These are phyloP conservation scores for Chaetops frenatus DNA, from an alignment of 2,113 vertebrate genomes.

Conservation along the genomic window DNA sequence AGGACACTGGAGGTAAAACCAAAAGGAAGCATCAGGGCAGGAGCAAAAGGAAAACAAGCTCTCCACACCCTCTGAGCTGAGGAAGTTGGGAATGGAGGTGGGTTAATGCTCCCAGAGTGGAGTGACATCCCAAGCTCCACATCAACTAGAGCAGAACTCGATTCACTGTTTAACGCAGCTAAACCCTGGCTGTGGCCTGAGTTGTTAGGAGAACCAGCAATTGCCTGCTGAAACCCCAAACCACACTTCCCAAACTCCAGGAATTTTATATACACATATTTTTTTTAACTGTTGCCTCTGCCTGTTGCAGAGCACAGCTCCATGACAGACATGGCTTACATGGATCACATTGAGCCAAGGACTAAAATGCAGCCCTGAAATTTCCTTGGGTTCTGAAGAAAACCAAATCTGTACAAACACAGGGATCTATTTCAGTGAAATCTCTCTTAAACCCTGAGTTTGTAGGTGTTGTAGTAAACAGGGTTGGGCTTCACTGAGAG, in stretches of 20 bases:
- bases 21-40: neutral
- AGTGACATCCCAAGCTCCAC: neutral
- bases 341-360: neutral
- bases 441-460: neutral
- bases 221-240: neutral
- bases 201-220: neutral
- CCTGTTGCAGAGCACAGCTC: neutral
- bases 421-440: neutral
- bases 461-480: neutral
- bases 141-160: neutral
- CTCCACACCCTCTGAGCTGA: neutral
- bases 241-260: neutral
- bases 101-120: neutral
- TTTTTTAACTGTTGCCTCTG: neutral
- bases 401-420: neutral
- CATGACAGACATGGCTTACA: accelerated
- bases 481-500: neutral
- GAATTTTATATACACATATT: neutral
- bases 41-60: neutral
- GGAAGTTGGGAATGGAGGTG: neutral
- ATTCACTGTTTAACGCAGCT: neutral
- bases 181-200: neutral
- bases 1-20: neutral
- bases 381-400: neutral
- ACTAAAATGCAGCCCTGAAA: neutral